Conservation (phyloP, 2,888 invertebrate species). For the Xestoiulus laeticollis region DNA sequence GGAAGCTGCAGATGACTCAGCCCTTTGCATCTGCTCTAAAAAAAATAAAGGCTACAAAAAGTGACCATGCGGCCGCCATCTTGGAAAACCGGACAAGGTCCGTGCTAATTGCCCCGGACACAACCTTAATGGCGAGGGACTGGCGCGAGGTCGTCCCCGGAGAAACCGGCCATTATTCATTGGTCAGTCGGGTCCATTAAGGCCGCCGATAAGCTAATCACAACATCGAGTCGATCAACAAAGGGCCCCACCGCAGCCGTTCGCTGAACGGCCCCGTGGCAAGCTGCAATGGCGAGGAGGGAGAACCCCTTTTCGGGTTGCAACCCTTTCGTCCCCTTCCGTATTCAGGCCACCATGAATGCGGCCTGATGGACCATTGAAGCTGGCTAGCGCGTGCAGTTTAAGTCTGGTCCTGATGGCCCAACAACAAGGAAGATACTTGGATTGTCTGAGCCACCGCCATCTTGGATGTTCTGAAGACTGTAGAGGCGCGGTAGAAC, state of each 20-base stretch:
- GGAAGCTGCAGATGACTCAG: not conserved
- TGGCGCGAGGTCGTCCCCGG: not conserved
- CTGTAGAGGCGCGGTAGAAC: slow-evolving; percentile 16
- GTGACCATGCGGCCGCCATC: not conserved
- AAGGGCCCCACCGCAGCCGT: not conserved
- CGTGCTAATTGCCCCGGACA: not conserved
- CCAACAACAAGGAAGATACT: not conserved
- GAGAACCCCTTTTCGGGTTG: not conserved
- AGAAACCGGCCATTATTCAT: not conserved
- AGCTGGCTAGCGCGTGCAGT: not conserved
- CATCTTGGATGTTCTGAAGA: not conserved
- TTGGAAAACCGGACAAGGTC: not conserved
- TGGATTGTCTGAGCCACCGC: not conserved
- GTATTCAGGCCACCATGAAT: not conserved
- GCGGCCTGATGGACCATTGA: not conserved
- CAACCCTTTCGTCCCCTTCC: not conserved
- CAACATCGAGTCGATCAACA: not conserved
- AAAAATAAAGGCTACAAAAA: not conserved
- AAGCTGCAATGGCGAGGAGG: slow-evolving; percentile 12
- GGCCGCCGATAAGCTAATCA: not conserved
- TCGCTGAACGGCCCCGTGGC: slow-evolving; percentile 2
- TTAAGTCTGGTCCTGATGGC: not conserved
- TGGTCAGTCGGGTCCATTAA: slow-evolving; percentile 22
- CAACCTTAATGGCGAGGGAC: not conserved
- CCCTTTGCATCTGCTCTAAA: not conserved